Evolutionary conservation across 2,888 invertebrate genomes (phyloP).

Genomic region (Lycophotia porphyrea): DNA sequence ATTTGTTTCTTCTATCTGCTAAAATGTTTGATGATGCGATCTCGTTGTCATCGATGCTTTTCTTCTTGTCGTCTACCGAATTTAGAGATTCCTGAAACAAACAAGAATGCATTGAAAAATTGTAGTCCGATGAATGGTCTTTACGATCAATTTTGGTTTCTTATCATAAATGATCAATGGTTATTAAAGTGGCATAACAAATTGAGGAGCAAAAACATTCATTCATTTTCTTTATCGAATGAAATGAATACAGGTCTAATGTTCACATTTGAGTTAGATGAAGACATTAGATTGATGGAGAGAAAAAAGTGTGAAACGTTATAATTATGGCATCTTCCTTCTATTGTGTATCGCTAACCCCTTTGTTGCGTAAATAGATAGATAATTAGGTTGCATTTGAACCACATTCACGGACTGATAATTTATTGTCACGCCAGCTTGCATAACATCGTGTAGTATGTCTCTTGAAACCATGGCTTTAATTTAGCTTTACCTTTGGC

Average conservation of each 20-base stretch:
- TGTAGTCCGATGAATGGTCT: not conserved
- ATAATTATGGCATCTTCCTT: constrained; percentile 66
- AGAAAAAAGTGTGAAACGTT: constrained; percentile 53
- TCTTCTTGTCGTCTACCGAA: constrained; percentile 85
- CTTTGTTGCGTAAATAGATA: constrained; percentile 70
- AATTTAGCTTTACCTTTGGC: constrained; percentile 25
- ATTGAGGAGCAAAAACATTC: not conserved
- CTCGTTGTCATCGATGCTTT: constrained; percentile 85
- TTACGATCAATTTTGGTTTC: not conserved
- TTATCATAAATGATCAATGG: constrained; percentile 2
- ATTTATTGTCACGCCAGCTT: constrained; percentile 68
- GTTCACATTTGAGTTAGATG: constrained; percentile 24
- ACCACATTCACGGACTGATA: constrained; percentile 71
- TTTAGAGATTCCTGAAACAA: constrained; percentile 87
- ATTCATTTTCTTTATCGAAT: constrained; percentile 4
- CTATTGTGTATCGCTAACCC: constrained; percentile 65
- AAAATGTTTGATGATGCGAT: constrained; percentile 82
- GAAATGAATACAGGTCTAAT: constrained; percentile 18
- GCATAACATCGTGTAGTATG: constrained; percentile 55
- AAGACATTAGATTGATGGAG: constrained; percentile 34
- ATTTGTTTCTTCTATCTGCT: constrained; percentile 86
- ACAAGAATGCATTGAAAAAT: constrained; percentile 12
- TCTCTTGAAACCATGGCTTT: constrained; percentile 42
- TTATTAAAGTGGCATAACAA: not conserved
- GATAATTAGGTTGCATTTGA: constrained; percentile 62